Evolutionary conservation across 2,888 invertebrate species (phyloP), one percentile per base, ranked within the genome.

Genomic region (Leptopilina syphax): DNA sequence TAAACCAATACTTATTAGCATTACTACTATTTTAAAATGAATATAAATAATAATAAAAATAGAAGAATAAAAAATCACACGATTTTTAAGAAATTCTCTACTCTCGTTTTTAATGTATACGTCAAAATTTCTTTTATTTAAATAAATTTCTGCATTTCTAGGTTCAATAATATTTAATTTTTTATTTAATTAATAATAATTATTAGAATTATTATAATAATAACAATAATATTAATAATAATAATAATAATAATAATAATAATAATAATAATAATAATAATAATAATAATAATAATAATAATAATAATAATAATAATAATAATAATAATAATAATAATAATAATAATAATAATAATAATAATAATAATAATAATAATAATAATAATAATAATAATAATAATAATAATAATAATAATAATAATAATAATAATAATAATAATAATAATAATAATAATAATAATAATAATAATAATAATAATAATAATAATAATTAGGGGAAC

Each of bases 1-100:
- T 50, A 50, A 34, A 66, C 41, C 66, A 18, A 18, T 66, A 41
- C 66, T 66, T 66, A 66, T 66, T 67, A 44, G 10, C 3, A 44
- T 0, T 50, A 50, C 8, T 10, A 1, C 50, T 50, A 44, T 44
- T 50, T 50, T 8, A 50, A 50, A 50, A 50, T 50, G 50, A 50
- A 50, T 47, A 47, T 10, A 2, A 50, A 50, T 50, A 50, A 50
- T 50, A 50, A 50, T 12, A 50, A 10, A 47, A 50, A 50, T 2
- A 50, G 9, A 12, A 10, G 50, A 12, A 9, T 7, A 13, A 41
- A 34, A 41, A 66, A 9, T 41, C 41, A 66, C 44, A n/a, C n/a
- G n/a, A 44, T 66, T n/a, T 27, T 13, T 41, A 41, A 41, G 41
- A 41, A n/a, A n/a, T 66, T 65, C 65, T 6, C 65, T 65, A 24